Evolutionary conservation across 35 echinoderm and acorn worm species (phyloP).

Genomic region (Holothuria glaberrima): DNA sequence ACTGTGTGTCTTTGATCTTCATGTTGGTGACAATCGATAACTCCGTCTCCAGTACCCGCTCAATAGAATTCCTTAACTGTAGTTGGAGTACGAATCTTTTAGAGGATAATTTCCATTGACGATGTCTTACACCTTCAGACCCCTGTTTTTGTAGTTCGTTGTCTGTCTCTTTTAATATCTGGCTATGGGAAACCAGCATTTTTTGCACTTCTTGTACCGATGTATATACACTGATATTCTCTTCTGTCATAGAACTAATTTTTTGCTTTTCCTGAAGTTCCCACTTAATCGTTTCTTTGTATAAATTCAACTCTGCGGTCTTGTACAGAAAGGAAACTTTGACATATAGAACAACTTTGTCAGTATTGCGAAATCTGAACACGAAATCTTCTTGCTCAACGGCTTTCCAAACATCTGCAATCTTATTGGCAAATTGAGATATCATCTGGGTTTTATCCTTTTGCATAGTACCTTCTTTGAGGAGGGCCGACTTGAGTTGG

Average conservation of each 20-base stretch:
- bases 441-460: neutral
- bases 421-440: neutral
- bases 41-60: too few species aligned
- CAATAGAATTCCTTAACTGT: too few species aligned
- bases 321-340: neutral
- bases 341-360: neutral
- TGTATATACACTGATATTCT: neutral
- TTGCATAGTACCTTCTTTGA: neutral
- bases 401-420: conserved; percentile 47
- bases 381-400: conserved; percentile 51
- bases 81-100: too few species aligned
- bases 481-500: conserved; percentile 11
- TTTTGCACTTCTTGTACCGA: too few species aligned
- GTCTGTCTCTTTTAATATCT: too few species aligned
- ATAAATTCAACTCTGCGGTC: neutral
- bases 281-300: neutral
- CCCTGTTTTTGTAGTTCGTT: too few species aligned
- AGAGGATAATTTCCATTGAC: too few species aligned
- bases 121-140: too few species aligned
- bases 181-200: too few species aligned
- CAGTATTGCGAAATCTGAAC: conserved; percentile 39
- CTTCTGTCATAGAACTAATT: neutral
- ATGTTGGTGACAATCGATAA: too few species aligned
- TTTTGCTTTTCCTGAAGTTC: neutral
- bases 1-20: too few species aligned